Conservation (phyloP, 2,797 vertebrate genomes). For the Neosilurus mollespiculum region DNA sequence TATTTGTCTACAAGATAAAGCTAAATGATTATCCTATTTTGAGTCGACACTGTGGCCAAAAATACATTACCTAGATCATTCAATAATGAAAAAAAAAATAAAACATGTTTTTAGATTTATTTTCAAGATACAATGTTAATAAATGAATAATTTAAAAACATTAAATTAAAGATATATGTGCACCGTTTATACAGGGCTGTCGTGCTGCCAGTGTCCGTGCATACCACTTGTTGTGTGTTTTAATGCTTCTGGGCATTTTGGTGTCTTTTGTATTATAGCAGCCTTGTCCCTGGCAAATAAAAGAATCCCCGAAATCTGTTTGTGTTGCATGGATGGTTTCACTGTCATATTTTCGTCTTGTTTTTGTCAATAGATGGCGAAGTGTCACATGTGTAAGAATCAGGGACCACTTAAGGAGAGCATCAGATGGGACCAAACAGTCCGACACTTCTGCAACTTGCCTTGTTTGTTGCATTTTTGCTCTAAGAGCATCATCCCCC, state of each 20-base stretch:
- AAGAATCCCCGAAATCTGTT: neutral
- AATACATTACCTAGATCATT: too few relatives aligned
- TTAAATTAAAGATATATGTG: too few relatives aligned
- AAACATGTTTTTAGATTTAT: too few relatives aligned
- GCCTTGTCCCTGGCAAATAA: neutral
- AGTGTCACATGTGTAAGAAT: slow-evolving; percentile 90
- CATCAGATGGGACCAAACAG: slow-evolving; percentile 88
- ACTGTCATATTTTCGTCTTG: neutral
- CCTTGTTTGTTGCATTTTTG: slow-evolving; percentile 90
- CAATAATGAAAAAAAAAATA: too few relatives aligned
- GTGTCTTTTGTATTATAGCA: neutral
- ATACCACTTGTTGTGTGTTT: neutral
- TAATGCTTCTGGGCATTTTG: too few relatives aligned
- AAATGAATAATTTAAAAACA: too few relatives aligned
- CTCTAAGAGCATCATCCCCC: slow-evolving; percentile 74
- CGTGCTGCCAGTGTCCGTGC: neutral
- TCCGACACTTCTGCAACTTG: slow-evolving; percentile 93
- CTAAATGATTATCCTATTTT: too few relatives aligned
- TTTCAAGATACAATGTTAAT: too few relatives aligned
- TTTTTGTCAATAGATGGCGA: slow-evolving; percentile 82
- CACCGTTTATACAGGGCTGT: too few relatives aligned
- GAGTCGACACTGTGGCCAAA: too few relatives aligned
- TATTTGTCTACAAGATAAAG: too few relatives aligned
- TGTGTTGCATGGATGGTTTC: neutral
- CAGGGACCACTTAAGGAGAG: slow-evolving; percentile 91